A percentile compares a stretch with the other conserved stretches of the same genome.
phyloP scores from a whole-genome alignment of 2,113 vertebrate genomes.

The Columba livia region DNA sequence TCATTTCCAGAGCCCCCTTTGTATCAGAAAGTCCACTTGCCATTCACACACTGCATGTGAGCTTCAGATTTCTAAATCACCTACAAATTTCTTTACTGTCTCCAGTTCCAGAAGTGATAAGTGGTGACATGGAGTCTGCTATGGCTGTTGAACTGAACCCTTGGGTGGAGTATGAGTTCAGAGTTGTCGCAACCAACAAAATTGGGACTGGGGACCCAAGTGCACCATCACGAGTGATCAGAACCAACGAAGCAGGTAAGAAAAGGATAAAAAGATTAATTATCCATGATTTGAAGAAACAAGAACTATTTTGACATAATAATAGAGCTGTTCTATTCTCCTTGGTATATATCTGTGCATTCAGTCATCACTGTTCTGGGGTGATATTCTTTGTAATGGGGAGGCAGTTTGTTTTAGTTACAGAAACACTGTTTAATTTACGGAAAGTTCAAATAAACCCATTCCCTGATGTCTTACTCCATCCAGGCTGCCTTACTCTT shows the following conservation, averaged over 20 bases:
- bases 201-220: conserved; percentile 97
- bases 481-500: background rate
- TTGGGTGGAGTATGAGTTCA: conserved; percentile 98
- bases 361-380: background rate
- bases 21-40: background rate
- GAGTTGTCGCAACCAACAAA: conserved; percentile 92
- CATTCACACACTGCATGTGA: background rate
- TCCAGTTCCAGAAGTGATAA: conserved; percentile 90
- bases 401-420: background rate
- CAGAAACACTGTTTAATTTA: background rate
- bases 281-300: background rate
- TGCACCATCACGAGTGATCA: conserved; percentile 84
- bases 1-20: background rate
- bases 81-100: background rate
- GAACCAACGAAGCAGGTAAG: conserved; percentile 94
- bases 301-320: background rate
- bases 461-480: background rate
- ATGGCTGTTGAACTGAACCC: conserved; percentile 93
- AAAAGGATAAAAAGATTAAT: background rate
- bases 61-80: background rate
- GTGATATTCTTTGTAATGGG: background rate
- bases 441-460: background rate
- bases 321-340: background rate
- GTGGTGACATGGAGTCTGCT: conserved; percentile 94
- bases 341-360: background rate